Evolutionary conservation across 2,113 vertebrate genomes (phyloP), one percentile per base, ranked within the genome.

Genomic region (Heterochromis multidens): DNA sequence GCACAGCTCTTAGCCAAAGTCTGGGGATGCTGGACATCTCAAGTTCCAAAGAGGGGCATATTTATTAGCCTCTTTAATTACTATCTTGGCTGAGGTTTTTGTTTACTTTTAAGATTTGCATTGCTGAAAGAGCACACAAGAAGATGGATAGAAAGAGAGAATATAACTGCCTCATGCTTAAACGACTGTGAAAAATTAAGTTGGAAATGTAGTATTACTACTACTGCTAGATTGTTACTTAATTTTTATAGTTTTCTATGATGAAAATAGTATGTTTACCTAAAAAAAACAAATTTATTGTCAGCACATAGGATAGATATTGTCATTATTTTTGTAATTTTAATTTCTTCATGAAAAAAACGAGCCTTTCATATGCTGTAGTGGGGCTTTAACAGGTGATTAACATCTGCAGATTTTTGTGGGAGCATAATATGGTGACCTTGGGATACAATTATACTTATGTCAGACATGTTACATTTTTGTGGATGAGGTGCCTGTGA

Each of bases 11-110:
- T 37, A 3, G 23, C 49, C 57, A 3, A 56, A 79, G 49, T 16
- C 33, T 29, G 77, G 4, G 3, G 61, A 61, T 57, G 56, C 83
- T 76, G 31, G 70, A 57, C 3, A 33, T 80, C 59, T 70, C 25
- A 25, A 49, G 80, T 89, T 91, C 86, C 80, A n/a, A 46, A 52
- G 49, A 49, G 52, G 80, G 74, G 37, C 74, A 31, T 54, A 83
- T 87, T 90, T 89, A 87, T 82, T 82, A 77, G 33, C 59, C 29
- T 35, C 87, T 81, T 63, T 77, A 29, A 23, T 37, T 60, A 82
- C 77, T 54, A 35, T 80, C 82, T 91, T 92, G 90, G 80, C 90
- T 2, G 13, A 1, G 4, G 5, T 79, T 84, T 84, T 85, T 91
- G 85, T 89, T 91, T 85, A 82, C 80, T 86, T 79, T 72, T 27